A percentile compares a stretch with the other conserved stretches of the same genome.
These are phyloP conservation scores for Helleia helle DNA, from an alignment of 2,888 invertebrate genomes.

Conservation along the genomic window DNA sequence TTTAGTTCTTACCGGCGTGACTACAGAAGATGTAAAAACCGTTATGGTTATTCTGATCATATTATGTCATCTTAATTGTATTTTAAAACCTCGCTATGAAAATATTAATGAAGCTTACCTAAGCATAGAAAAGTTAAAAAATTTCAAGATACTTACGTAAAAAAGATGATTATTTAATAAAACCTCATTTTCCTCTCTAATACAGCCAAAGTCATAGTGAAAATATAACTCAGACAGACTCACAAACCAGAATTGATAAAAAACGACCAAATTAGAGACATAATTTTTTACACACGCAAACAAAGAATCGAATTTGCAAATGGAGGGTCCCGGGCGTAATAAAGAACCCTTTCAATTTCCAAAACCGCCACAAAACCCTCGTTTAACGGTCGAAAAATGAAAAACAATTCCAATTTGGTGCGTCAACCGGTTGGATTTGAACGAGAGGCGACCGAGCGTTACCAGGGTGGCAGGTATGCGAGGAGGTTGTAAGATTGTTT, in stretches of 20 bases:
- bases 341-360: conserved; percentile 30
- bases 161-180: no score
- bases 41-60: no score
- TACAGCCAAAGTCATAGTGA: no score
- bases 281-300: background rate
- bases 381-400: conserved; percentile 57
- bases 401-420: conserved; percentile 66
- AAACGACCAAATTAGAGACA: background rate
- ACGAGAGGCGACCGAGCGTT: conserved; percentile 42
- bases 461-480: conserved; percentile 28
- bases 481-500: conserved; percentile 18
- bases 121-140: no score
- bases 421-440: conserved; percentile 65
- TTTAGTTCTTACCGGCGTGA: no score
- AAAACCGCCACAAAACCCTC: conserved; percentile 45
- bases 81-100: no score
- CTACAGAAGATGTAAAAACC: no score
- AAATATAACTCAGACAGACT: no score
- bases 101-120: no score
- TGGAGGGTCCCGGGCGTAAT: conserved; percentile 10
- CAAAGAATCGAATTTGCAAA: conserved; percentile 11
- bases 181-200: no score
- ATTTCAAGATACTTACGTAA: no score
- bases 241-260: background rate
- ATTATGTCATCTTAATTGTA: no score